Base-by-base conservation (phyloP, 1,140 invertebrate species). In the Anastrepha ludens region DNA sequence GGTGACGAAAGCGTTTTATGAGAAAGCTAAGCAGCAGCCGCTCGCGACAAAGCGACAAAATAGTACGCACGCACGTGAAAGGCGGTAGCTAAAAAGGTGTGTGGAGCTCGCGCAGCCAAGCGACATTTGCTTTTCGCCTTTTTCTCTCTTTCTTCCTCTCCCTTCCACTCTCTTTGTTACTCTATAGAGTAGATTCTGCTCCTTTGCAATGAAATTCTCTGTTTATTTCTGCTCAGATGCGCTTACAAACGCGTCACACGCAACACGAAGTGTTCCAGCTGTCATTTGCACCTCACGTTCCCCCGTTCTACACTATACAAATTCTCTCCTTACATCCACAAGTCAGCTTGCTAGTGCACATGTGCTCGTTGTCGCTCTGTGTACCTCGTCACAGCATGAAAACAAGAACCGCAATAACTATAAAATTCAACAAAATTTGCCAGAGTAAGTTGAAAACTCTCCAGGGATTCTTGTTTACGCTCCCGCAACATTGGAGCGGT, bases 331-430 rank as follows among this genome's bases (percentile, higher is more conserved):
- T 81, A 11, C 7, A 17, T 15, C n/a, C n/a, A 55, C 5, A 55
- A 55, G 50, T 5, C 74, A 81, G n/a, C 74, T n/a, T 29, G 74
- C 3, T 81, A 55, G 74, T 47, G 17, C 74, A 81, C 74, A 81
- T 81, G 74, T 81, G 74, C 74, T 55, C 47, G 8, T 11, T 78
- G 44, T 50, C 70, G 29, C 29, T 15, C 15, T 55, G 9, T 17
- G 15, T n/a, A 78, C 74, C 9, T 55, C 47, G 47, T 6, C 74
- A 81, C 74, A 55, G 74, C 74, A 81, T 81, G 74, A 81, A 81
- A 81, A 81, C 47, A 81, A 81, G 3, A 81, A 55, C n/a, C 74
- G 20, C 47, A 81, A 81, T 11, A 81, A 81, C 47, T 9, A 47
- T 44, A 74, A 81, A 81, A 47, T 41, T 17, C 5, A 58, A 55